These are phyloP conservation scores for Ophiothrix spiculata DNA, from an alignment of 35 echinoderm and acorn worm genomes.

Conservation along the genomic window DNA sequence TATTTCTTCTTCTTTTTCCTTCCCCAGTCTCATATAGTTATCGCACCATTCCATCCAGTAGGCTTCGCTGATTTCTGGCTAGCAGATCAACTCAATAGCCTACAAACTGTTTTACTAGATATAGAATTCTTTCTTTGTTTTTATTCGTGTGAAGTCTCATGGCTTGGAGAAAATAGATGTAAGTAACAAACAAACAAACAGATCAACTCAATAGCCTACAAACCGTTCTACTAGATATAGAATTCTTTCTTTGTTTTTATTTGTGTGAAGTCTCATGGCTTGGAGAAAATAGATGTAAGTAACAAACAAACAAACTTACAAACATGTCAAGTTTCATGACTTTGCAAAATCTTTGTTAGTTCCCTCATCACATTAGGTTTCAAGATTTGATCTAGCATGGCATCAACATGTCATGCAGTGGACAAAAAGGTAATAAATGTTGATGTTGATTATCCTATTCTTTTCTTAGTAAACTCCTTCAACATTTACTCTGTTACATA, in stretches of 20 bases:
- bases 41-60: conserved; percentile 86
- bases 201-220: conserved; percentile 92
- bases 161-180: conserved; percentile 24
- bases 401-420: no score
- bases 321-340: no score
- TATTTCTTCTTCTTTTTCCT: neutral
- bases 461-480: no score
- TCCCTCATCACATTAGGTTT: no score
- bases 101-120: conserved; percentile 77
- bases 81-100: conserved; percentile 95
- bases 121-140: conserved; percentile 90
- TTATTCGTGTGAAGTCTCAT: conserved; percentile 84
- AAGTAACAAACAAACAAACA: conserved; percentile 35
- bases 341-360: no score
- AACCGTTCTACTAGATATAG: conserved; percentile 81
- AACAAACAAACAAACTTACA: no score
- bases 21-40: conserved; percentile 69
- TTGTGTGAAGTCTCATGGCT: conserved; percentile 83
- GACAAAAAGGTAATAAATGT: no score
- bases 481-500: no score
- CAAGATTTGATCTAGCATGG: no score
- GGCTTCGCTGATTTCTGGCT: conserved; percentile 99
- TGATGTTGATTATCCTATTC: no score
- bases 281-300: neutral
- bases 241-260: conserved; percentile 94